Evolutionary conservation across 2,797 vertebrate genomes (phyloP), one percentile per base, ranked within the genome.

Genomic region (Ispidina picta): DNA sequence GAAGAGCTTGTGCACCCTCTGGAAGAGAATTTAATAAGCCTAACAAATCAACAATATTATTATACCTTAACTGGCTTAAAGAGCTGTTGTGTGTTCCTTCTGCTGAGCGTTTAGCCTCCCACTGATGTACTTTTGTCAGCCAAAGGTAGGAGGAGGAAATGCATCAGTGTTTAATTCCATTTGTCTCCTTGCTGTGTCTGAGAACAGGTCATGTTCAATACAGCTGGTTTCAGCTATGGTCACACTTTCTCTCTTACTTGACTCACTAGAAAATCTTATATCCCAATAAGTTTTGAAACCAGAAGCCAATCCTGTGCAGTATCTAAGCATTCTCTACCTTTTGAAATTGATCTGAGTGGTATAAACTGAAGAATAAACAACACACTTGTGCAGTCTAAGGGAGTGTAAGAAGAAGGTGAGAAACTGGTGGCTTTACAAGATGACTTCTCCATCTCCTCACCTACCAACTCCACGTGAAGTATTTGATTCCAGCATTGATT

Each of bases 1-100:
- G 28, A 84, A 79, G 25, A 86, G 43, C 2, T 51, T 39, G 9
- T 52, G 41, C 33, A 59, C 3, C 5, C 9, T 63, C 8, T 43
- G 33, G 56, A 86, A 88, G 8, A 48, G 15, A 70, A 84, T 69
- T 22, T 16, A 73, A 10, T 70, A 79, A 76, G 10, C 17, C 44
- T 80, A 70, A 48, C 17, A 86, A 83, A 72, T 51, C 74, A 94
- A 81, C 12, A 35, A 70, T 75, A 73, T 93, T 82, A 89, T 33
- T 72, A 46, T 25, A 28, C 59, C 48, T 75, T 83, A 81, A 55
- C 41, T n/a, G 26, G 8, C 85, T 94, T 85, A 66, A 89, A 89
- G 17, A 35, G 48, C 59, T 63, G 39, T 68, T 37, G 81, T 78
- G 23, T 52, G 35, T 31, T 92, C 16, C 22, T 82, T 73, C 39